phyloP scores from a whole-genome alignment of 2,888 invertebrate genomes.

The Galerucella calmariensis region DNA sequence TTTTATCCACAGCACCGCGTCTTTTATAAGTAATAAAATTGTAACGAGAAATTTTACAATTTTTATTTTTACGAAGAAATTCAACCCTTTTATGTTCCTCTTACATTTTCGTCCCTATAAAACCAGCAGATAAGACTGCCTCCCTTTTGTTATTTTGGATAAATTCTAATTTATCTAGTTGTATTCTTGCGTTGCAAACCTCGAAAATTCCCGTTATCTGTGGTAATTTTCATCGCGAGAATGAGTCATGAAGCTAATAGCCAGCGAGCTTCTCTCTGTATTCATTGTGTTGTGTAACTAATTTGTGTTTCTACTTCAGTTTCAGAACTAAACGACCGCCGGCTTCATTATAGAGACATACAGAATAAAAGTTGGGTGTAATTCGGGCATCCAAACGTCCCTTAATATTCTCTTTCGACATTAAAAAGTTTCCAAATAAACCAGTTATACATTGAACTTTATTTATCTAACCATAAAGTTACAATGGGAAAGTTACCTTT shows the following conservation, averaged over 20 bases:
- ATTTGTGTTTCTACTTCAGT: constrained; percentile 38
- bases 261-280: constrained; percentile 20
- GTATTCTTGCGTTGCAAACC: constrained; percentile 26
- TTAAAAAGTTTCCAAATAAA: not conserved
- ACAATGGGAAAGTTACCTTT: not conserved
- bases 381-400: not conserved
- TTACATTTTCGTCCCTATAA: constrained; percentile 20
- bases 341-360: constrained; percentile 21
- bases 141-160: constrained; percentile 31
- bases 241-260: constrained; percentile 43
- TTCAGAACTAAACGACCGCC: constrained; percentile 21
- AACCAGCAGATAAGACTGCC: constrained; percentile 33
- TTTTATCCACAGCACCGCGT: not conserved
- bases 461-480: too few species aligned
- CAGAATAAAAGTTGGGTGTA: constrained; percentile 9
- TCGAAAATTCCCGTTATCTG: constrained; percentile 41
- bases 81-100: constrained; percentile 31
- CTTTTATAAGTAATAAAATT: constrained; percentile 46
- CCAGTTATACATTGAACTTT: not conserved
- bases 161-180: constrained; percentile 39
- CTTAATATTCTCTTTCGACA: not conserved
- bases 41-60: not conserved
- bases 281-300: constrained; percentile 41
- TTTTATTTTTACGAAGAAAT: constrained; percentile 25
- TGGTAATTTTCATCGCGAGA: constrained; percentile 40